A percentile compares a stretch with the other conserved stretches of the same genome.
Evolutionary conservation across 2,113 vertebrate species (phyloP).

Genomic region (Pelecanus crispus): DNA sequence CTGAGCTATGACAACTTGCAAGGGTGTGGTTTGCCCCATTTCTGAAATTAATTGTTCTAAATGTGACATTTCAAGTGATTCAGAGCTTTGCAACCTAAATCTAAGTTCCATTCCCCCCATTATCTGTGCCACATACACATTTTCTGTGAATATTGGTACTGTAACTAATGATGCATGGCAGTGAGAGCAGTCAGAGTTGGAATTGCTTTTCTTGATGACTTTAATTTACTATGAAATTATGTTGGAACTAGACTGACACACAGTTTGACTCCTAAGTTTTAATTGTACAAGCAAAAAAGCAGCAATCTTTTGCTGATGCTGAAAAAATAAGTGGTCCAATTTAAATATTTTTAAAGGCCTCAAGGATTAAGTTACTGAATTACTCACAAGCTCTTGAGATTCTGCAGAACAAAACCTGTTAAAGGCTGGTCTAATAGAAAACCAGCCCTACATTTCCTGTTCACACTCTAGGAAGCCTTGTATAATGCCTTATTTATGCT

Average conservation of each 20-base stretch:
- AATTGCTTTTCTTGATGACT: not conserved
- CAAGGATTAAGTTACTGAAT: not conserved
- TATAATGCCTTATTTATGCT: slow-evolving; percentile 6
- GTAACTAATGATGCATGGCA: not conserved
- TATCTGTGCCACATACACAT: not conserved
- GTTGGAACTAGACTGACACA: not conserved
- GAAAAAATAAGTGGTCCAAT: not conserved
- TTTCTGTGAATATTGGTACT: not conserved
- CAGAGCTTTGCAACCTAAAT: not conserved
- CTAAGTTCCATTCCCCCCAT: not conserved
- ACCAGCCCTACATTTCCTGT: not conserved
- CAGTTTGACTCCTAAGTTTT: not conserved
- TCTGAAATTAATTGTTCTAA: not conserved
- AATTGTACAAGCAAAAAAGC: slow-evolving; percentile 18
- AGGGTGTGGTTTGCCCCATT: not conserved
- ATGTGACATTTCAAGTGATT: not conserved
- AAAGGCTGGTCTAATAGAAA: not conserved
- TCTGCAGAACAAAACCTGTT: not conserved
- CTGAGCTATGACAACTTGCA: not conserved
- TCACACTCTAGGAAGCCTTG: not conserved
- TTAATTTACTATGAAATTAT: not conserved
- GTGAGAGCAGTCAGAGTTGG: not conserved
- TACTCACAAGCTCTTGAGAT: not conserved
- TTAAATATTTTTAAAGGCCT: slow-evolving; percentile 35
- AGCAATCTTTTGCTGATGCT: not conserved